Evolutionary conservation across 2,797 vertebrate species (phyloP).

Genomic region (Tokudaia muenninki): DNA sequence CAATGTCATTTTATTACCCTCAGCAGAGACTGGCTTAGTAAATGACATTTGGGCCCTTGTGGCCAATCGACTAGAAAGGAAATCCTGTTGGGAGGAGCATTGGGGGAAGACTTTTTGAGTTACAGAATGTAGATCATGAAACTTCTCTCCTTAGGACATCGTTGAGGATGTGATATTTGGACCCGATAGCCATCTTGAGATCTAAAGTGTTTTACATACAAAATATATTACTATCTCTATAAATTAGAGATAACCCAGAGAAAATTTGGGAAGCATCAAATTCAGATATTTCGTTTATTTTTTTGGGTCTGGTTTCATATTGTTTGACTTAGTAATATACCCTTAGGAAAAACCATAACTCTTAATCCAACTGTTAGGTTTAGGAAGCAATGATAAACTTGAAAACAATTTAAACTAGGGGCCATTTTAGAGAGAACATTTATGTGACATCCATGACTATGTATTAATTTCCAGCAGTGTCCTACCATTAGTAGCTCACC

Average conservation of each 20-base stretch:
- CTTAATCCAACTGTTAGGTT: slow-evolving; percentile 31
- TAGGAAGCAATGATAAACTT: slow-evolving; percentile 16
- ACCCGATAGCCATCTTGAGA: background rate
- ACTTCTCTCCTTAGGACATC: background rate
- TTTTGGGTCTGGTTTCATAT: slow-evolving; percentile 37
- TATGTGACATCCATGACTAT: slow-evolving; percentile 48
- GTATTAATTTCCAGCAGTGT: slow-evolving; percentile 52
- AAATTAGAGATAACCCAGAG: background rate
- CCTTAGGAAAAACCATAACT: background rate
- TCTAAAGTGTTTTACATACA: background rate
- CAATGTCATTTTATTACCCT: background rate
- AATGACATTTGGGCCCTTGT: slow-evolving; percentile 28
- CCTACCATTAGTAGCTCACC: background rate
- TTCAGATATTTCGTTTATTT: slow-evolving; percentile 1
- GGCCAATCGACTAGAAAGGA: background rate
- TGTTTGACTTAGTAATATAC: slow-evolving; percentile 47
- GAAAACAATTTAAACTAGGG: background rate
- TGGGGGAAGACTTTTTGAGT: slow-evolving; percentile 5
- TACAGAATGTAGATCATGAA: slow-evolving; percentile 3
- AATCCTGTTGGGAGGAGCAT: background rate
- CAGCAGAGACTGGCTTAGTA: slow-evolving; percentile 4
- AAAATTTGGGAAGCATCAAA: slow-evolving; percentile 8
- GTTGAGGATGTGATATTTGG: background rate
- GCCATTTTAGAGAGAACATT: slow-evolving; percentile 25
- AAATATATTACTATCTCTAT: background rate